Base-by-base conservation (phyloP, 2,888 invertebrate genomes). In the Julus scandinavius region DNA sequence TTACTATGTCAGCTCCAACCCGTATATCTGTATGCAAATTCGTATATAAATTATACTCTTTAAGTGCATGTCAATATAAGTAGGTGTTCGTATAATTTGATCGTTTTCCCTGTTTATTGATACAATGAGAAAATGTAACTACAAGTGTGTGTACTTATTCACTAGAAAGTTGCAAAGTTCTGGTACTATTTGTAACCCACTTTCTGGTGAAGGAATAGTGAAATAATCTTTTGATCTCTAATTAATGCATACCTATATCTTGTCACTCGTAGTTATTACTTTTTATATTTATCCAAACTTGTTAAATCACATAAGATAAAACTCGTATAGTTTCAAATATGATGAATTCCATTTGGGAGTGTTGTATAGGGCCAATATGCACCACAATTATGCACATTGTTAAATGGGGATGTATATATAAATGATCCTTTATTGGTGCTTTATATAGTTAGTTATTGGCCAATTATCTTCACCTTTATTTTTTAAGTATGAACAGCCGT, bases 11-110 rank as follows among this genome's bases (percentile, higher is more conserved):
- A 9, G 38, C 11, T 80, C 3, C 80, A 80, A 80, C 29, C 80
- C 38, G 11, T 29, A 80, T 38, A 38, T 80, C 80, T 38, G 11
- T 80, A 80, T 80, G 80, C 80, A 80, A 80, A 80, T 80, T 29
- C 38, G 15, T 29, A 38, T 6, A 80, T 80, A 80, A 80, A 80
- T 80, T 38, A 38, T 80, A 38, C 80, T 38, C 20, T 80, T 38
- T 80, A 2, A 72, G 13, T 29, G 3, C 20, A 13, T 80, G 29
- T 80, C 80, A 80, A 38, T 20, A 80, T 80, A 80, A 80, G 63
- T 80, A 38, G 29, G 80, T 80, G 80, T 80, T 13, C 15, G 11
- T 11, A 80, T 80, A 80, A 80, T 80, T 80, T 38, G 11, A 80
- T 72, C 63, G 63, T 6, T 72, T 20, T 72, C 20, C 6, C 63